Conservation (phyloP, 2,888 invertebrate species). For the Epicampocera succincta region DNA sequence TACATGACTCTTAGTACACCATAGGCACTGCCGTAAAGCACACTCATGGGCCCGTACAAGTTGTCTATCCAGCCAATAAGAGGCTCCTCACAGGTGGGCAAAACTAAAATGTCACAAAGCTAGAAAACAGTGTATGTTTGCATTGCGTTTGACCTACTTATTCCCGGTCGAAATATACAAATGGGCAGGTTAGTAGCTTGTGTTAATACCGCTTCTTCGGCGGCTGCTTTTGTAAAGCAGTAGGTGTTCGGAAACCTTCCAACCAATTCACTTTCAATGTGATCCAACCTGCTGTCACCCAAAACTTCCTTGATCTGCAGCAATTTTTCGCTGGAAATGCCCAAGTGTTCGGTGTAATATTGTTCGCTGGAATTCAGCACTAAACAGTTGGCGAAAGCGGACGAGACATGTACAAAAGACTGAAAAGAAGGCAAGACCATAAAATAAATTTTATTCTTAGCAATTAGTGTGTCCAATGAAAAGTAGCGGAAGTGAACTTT, state of each 20-base stretch:
- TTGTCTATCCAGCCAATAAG: conserved; percentile 87
- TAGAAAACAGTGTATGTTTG: too few species aligned
- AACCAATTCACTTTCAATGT: conserved; percentile 74
- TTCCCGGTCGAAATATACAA: conserved; percentile 87
- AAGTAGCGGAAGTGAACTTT: too few species aligned
- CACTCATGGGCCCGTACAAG: conserved; percentile 84
- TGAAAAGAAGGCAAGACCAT: conserved; percentile 71
- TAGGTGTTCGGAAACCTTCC: conserved; percentile 86
- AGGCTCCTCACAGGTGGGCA: conserved; percentile 83
- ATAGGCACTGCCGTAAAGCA: conserved; percentile 83
- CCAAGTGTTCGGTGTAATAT: conserved; percentile 78
- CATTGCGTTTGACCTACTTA: conserved; percentile 81
- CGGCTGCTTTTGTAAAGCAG: conserved; percentile 87
- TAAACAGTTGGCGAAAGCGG: conserved; percentile 86
- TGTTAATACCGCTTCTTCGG: conserved; percentile 84
- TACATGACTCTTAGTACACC: conserved; percentile 83
- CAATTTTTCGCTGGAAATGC: conserved; percentile 78
- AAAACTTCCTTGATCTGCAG: conserved; percentile 76
- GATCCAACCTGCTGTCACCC: conserved; percentile 78
- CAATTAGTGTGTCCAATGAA: too few species aligned
- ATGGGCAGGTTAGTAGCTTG: conserved; percentile 84
- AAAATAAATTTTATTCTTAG: too few species aligned
- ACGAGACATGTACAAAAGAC: conserved; percentile 86
- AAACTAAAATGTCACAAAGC: conserved; percentile 75
- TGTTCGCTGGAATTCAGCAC: conserved; percentile 79